Conservation (phyloP, 2,888 invertebrate species). For the Drosophila subsilvestris region DNA sequence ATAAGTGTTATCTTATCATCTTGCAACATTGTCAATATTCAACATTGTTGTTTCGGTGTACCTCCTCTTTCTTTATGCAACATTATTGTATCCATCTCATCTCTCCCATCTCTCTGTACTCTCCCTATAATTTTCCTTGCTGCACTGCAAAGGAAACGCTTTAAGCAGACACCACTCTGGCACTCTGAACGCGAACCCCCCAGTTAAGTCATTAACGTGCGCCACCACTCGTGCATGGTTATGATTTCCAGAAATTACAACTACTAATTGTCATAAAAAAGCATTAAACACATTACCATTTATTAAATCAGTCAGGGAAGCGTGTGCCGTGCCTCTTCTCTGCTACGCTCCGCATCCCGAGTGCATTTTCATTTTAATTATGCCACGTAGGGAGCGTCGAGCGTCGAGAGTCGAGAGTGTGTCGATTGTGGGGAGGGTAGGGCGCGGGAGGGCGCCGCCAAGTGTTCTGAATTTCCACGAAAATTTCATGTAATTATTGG, state of each 20-base stretch:
- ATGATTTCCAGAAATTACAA: conserved; percentile 77
- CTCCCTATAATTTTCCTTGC: conserved; percentile 16
- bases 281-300: conserved; percentile 69
- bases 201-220: conserved; percentile 56
- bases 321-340: conserved; percentile 56
- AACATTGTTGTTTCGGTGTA: conserved; percentile 26
- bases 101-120: background rate
- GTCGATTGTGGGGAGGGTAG: background rate
- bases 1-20: conserved; percentile 3
- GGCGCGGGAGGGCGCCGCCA: conserved; percentile 17
- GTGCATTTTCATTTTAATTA: conserved; percentile 66
- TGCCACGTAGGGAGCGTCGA: conserved; percentile 69
- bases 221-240: conserved; percentile 58
- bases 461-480: conserved; percentile 74
- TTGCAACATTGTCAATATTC: conserved; percentile 3
- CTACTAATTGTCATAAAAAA: conserved; percentile 73
- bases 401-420: background rate
- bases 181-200: conserved; percentile 3
- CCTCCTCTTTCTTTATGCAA: conserved; percentile 5
- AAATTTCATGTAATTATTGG: conserved; percentile 72
- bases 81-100: background rate
- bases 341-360: conserved; percentile 15
- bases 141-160: conserved; percentile 24
- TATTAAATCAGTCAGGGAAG: conserved; percentile 70
- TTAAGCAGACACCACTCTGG: conserved; percentile 21